phyloP scores from a whole-genome alignment of 2,113 vertebrate species.

The Antennarius striatus region DNA sequence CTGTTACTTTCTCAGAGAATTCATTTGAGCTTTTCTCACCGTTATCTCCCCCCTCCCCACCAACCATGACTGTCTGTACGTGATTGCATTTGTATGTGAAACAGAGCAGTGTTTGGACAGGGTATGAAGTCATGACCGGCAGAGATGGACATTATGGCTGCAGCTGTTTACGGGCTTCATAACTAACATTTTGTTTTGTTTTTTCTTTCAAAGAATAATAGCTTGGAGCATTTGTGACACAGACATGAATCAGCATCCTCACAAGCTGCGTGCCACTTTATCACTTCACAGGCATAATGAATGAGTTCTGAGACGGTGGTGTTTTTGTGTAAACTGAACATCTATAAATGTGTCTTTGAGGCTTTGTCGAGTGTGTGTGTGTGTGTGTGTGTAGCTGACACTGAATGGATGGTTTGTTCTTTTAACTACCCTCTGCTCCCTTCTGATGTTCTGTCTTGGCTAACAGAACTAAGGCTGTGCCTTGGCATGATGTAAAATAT shows the following conservation, averaged over 20 bases:
- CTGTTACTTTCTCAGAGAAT: conserved; percentile 61
- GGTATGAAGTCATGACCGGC: conserved; percentile 8
- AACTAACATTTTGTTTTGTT: not conserved
- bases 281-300: conserved; percentile 8
- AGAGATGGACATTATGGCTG: no score
- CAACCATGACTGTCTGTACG: not conserved
- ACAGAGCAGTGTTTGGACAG: not conserved
- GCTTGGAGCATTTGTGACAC: not conserved
- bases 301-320: conserved; percentile 18
- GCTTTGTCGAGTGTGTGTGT: conserved; percentile 2
- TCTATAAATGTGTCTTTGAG: not conserved
- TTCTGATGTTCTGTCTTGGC: conserved; percentile 6
- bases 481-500: not conserved
- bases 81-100: not conserved
- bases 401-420: conserved; percentile 15
- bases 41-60: conserved; percentile 35
- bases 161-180: conserved; percentile 27
- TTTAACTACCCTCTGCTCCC: conserved; percentile 6
- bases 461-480: conserved; percentile 3
- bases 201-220: conserved; percentile 2
- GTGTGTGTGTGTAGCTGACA: not conserved
- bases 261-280: not conserved
- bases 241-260: conserved; percentile 20
- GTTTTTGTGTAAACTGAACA: conserved; percentile 1
- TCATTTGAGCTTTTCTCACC: conserved; percentile 69